Evolutionary conservation across 2,888 invertebrate genomes (phyloP).

Genomic region (Trachelus troglodyta): DNA sequence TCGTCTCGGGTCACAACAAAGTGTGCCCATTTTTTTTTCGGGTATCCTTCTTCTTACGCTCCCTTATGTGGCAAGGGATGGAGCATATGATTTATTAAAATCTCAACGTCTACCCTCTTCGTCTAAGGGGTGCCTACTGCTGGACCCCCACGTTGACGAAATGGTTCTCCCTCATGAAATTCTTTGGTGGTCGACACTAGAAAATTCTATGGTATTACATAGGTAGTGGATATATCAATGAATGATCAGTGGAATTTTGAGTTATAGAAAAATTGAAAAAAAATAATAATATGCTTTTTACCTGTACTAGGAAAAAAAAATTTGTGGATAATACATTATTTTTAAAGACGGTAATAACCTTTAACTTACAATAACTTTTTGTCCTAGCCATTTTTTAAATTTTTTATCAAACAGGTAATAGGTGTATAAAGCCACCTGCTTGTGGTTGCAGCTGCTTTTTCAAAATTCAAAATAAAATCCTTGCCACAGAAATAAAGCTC

Average conservation of each 20-base stretch:
- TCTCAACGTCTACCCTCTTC: constrained; percentile 37
- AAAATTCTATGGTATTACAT: constrained; percentile 25
- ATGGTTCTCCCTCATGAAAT: constrained; percentile 23
- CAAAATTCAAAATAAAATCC: no score
- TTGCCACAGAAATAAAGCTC: no score
- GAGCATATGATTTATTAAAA: constrained; percentile 51
- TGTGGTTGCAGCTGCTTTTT: no score
- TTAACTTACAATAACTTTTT: no score
- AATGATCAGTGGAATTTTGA: not conserved
- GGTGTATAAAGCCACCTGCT: no score
- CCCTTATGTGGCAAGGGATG: constrained; percentile 5
- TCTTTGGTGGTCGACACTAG: constrained; percentile 40
- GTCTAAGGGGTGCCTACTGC: constrained; percentile 11
- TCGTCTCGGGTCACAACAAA: constrained; percentile 52
- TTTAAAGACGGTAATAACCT: no score
- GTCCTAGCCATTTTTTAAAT: no score
- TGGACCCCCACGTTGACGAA: constrained; percentile 36
- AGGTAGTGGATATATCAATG: constrained; percentile 30
- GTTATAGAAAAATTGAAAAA: not conserved
- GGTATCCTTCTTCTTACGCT: not conserved
- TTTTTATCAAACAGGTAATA: no score
- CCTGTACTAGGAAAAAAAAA: no score
- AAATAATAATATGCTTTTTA: not conserved
- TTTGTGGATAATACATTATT: no score
- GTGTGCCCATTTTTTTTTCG: constrained; percentile 41